Percentiles rank a stretch among this genome's conserved stretches.
These are phyloP conservation scores for Sycophaga agraensis DNA, from an alignment of 1,140 invertebrate genomes.

Conservation along the genomic window DNA sequence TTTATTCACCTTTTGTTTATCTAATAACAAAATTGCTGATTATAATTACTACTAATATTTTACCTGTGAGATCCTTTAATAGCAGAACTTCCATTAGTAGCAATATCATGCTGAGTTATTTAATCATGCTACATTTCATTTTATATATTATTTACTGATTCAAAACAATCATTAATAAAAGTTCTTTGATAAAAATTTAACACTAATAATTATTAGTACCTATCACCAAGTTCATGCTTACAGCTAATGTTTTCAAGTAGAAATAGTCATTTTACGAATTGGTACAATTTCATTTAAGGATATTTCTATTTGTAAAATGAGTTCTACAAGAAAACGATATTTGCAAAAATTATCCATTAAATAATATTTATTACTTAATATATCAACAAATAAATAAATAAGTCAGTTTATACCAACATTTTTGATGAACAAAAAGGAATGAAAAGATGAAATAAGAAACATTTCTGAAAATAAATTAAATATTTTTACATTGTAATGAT, in stretches of 20 bases:
- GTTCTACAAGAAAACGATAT: constrained; percentile 85
- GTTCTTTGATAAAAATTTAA: constrained; percentile 62
- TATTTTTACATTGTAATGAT: no score
- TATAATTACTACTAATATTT: not conserved
- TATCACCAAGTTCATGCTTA: constrained; percentile 91
- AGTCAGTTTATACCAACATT: no score
- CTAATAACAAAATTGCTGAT: not conserved
- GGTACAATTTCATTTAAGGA: constrained; percentile 81
- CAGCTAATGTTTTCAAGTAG: constrained; percentile 79
- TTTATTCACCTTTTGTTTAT: no score
- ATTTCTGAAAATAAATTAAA: no score
- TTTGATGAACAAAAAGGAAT: no score
- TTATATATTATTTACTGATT: constrained; percentile 48
- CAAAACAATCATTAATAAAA: constrained; percentile 56
- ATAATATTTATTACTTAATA: constrained; percentile 62
- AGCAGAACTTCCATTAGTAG: not conserved
- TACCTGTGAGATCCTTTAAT: constrained; percentile 20
- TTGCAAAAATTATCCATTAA: constrained; percentile 80
- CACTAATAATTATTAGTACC: no score
- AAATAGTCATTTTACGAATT: constrained; percentile 77
- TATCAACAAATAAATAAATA: constrained; percentile 46
- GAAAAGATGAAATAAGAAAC: no score
- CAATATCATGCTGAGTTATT: not conserved
- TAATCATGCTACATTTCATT: constrained; percentile 40
- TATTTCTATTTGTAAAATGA: constrained; percentile 73